Percentiles rank a stretch among this genome's conserved stretches.
phyloP scores from a whole-genome alignment of 2,888 invertebrate species.

The Cheiracanthium punctorium region DNA sequence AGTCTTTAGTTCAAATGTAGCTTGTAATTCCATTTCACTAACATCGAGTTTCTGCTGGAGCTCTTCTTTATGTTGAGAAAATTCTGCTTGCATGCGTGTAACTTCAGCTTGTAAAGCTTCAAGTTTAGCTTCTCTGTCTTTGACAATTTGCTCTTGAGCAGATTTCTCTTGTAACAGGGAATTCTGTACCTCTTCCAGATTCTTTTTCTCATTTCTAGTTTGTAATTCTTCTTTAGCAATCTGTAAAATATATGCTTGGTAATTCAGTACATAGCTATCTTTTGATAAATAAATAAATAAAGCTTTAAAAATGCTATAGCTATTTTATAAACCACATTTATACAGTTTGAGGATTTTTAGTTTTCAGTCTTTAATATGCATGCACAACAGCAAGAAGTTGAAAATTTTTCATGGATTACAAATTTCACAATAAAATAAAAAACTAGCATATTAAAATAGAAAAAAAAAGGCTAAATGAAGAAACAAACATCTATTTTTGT shows the following conservation, averaged over 20 bases:
- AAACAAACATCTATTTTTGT: too few species aligned
- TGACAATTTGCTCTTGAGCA: constrained; percentile 35
- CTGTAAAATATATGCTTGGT: constrained; percentile 8
- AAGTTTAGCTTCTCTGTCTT: constrained; percentile 46
- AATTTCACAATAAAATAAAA: too few species aligned
- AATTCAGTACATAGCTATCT: too few species aligned
- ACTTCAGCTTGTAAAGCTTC: constrained; percentile 53
- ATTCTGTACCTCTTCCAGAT: constrained; percentile 36
- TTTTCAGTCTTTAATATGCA: too few species aligned
- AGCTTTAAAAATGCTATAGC: too few species aligned
- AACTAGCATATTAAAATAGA: too few species aligned
- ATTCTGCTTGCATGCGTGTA: constrained; percentile 42
- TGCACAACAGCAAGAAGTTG: too few species aligned
- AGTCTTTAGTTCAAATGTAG: constrained; percentile 45
- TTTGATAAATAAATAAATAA: too few species aligned
- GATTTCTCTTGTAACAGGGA: constrained; percentile 40
- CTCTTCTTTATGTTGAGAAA: constrained; percentile 55
- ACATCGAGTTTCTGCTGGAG: constrained; percentile 55
- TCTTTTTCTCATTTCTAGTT: constrained; percentile 34
- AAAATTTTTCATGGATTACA: too few species aligned
- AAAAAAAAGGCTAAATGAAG: too few species aligned
- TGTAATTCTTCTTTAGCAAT: constrained; percentile 41
- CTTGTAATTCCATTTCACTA: constrained; percentile 41
- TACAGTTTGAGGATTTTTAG: too few species aligned
- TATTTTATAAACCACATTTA: too few species aligned